Percentiles rank a stretch among this genome's conserved stretches.
Conservation (phyloP, 1,140 invertebrate species). For the Drosophila sp. region DNA sequence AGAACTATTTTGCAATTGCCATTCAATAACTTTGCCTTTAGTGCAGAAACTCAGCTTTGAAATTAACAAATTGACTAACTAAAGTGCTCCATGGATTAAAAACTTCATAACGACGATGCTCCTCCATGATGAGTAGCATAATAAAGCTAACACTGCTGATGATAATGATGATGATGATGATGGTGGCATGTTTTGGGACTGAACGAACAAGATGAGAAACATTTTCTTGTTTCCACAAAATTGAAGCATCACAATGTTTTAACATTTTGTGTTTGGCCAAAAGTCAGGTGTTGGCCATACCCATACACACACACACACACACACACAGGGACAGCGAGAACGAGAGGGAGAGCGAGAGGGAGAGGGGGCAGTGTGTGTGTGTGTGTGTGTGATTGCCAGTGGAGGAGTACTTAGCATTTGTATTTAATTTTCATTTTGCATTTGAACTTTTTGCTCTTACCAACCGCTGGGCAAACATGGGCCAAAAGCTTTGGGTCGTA, state of each 20-base stretch:
- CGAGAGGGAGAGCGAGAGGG: too few relatives aligned
- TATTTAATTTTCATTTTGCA: slow-evolving; percentile 83
- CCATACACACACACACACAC: slow-evolving; percentile 20
- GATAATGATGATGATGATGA: slow-evolving; percentile 3
- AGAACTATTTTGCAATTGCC: slow-evolving; percentile 2
- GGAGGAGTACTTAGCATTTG: slow-evolving; percentile 75
- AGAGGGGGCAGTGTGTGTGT: background rate
- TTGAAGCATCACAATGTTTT: slow-evolving; percentile 58
- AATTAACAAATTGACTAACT: slow-evolving; percentile 41
- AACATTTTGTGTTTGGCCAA: slow-evolving; percentile 50
- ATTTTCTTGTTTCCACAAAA: slow-evolving; percentile 40
- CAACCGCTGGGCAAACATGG: slow-evolving; percentile 53
- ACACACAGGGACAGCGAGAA: background rate
- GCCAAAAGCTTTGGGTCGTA: slow-evolving; percentile 48
- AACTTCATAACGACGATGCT: slow-evolving; percentile 3
- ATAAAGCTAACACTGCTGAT: background rate
- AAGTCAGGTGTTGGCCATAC: slow-evolving; percentile 55
- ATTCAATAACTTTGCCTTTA: slow-evolving; percentile 20
- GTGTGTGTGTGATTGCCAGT: slow-evolving; percentile 14
- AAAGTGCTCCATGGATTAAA: slow-evolving; percentile 18
- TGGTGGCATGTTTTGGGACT: slow-evolving; percentile 1
- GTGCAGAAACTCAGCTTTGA: background rate
- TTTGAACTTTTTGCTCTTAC: slow-evolving; percentile 71
- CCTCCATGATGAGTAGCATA: background rate
- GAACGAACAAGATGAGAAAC: slow-evolving; percentile 7